A percentile compares a stretch with the other conserved stretches of the same genome.
Conservation (phyloP, 2,888 invertebrate species). For the Hybos culiciformis region DNA sequence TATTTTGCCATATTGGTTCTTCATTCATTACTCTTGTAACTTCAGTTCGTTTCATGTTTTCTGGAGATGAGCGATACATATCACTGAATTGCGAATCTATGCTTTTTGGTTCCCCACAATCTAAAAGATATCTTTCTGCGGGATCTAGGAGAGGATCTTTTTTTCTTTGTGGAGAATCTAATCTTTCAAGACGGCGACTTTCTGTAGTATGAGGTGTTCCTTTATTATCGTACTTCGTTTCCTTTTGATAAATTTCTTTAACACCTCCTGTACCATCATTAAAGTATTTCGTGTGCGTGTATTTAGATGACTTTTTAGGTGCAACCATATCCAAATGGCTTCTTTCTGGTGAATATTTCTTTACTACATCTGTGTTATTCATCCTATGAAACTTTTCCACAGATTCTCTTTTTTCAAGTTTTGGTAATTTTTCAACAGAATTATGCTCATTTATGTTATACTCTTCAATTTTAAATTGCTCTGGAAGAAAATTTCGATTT, state of each 20-base stretch:
- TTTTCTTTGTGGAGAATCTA: constrained; percentile 20
- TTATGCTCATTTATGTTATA: constrained; percentile 4
- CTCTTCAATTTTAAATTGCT: neutral
- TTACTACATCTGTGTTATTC: constrained; percentile 22
- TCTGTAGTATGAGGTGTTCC: constrained; percentile 35
- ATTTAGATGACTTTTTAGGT: constrained; percentile 24
- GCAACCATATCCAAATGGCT: constrained; percentile 26
- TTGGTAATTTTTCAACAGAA: constrained; percentile 16
- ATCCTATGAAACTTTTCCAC: constrained; percentile 25
- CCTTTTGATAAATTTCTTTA: constrained; percentile 36
- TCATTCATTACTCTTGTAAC: constrained; percentile 23
- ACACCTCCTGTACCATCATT: constrained; percentile 40
- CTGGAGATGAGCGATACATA: constrained; percentile 42
- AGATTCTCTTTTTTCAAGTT: constrained; percentile 22
- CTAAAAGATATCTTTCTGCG: constrained; percentile 13
- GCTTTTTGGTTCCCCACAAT: constrained; percentile 45
- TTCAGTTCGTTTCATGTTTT: constrained; percentile 29
- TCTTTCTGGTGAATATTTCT: constrained; percentile 27
- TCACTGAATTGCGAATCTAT: constrained; percentile 50
- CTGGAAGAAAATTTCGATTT: no score
- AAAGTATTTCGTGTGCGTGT: constrained; percentile 31
- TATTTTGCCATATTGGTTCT: constrained; percentile 47
- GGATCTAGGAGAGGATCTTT: constrained; percentile 8
- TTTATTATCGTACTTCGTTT: constrained; percentile 33
- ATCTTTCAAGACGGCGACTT: constrained; percentile 33